Evolutionary conservation across 1,140 invertebrate species (phyloP).

Genomic region (Aricia agestis): DNA sequence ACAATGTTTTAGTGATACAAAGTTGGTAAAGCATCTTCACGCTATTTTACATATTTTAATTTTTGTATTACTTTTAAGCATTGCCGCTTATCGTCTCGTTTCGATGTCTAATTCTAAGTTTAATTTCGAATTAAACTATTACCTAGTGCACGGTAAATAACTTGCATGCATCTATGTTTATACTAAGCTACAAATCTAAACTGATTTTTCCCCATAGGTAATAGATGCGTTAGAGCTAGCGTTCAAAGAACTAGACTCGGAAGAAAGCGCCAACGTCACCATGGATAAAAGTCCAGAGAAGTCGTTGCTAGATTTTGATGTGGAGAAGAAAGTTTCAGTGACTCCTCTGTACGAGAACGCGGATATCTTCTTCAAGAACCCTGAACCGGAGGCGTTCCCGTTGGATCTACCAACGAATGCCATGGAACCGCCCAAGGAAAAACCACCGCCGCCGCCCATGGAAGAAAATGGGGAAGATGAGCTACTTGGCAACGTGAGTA

Average conservation of each 20-base stretch:
- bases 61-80: too few species aligned
- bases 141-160: too few species aligned
- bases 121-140: too few species aligned
- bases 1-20: too few species aligned
- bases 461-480: constrained; percentile 73
- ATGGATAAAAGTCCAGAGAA: constrained; percentile 33
- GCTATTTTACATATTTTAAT: too few species aligned
- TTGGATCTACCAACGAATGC: constrained; percentile 77
- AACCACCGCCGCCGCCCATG: constrained; percentile 88
- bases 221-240: constrained; percentile 79
- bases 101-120: too few species aligned
- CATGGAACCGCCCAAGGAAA: constrained; percentile 88
- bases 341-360: constrained; percentile 79
- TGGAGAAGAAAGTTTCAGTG: constrained; percentile 53
- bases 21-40: too few species aligned
- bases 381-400: constrained; percentile 51
- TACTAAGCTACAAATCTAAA: background rate
- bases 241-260: constrained; percentile 78
- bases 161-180: background rate
- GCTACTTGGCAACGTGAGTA: constrained; percentile 65
- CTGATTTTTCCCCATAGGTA: constrained; percentile 58
- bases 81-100: too few species aligned
- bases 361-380: constrained; percentile 71
- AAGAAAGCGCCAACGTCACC: constrained; percentile 54
- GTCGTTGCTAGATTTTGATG: constrained; percentile 40